Conservation (phyloP, 1,140 invertebrate species). For the Lucilia cuprina region DNA sequence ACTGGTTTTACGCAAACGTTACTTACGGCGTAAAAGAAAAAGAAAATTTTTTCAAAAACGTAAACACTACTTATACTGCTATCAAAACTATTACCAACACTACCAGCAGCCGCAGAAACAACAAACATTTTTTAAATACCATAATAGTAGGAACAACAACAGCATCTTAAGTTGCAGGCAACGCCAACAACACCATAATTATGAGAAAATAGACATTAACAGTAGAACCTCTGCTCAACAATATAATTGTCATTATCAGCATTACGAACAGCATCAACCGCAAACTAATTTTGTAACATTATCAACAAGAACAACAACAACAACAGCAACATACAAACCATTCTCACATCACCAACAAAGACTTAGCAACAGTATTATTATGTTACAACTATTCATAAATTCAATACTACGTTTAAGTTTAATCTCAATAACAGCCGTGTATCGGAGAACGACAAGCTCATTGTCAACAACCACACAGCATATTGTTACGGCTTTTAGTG, state of each 20-base stretch:
- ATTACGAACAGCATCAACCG: background rate
- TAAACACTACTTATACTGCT: background rate
- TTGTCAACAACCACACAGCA: constrained; percentile 21
- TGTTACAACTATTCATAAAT: background rate
- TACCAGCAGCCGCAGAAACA: constrained; percentile 3
- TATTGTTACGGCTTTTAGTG: constrained; percentile 40
- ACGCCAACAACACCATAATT: background rate
- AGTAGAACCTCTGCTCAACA: background rate
- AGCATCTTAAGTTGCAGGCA: background rate
- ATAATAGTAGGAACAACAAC: background rate
- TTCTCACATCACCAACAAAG: constrained; percentile 11
- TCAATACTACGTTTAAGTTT: constrained; percentile 18
- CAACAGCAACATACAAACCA: background rate
- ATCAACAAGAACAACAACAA: too few species aligned
- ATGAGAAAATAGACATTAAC: background rate
- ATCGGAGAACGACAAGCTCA: background rate
- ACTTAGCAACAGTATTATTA: constrained; percentile 18
- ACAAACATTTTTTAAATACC: constrained; percentile 8
- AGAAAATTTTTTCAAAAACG: constrained; percentile 18
- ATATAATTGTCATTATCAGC: background rate
- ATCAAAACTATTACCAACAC: background rate
- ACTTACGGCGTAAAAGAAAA: constrained; percentile 24
- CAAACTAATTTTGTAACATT: background rate
- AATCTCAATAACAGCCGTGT: constrained; percentile 4
- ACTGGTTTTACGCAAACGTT: constrained; percentile 22